Evolutionary conservation across 2,797 vertebrate genomes (phyloP).

Genomic region (Sebastes baramenuke): DNA sequence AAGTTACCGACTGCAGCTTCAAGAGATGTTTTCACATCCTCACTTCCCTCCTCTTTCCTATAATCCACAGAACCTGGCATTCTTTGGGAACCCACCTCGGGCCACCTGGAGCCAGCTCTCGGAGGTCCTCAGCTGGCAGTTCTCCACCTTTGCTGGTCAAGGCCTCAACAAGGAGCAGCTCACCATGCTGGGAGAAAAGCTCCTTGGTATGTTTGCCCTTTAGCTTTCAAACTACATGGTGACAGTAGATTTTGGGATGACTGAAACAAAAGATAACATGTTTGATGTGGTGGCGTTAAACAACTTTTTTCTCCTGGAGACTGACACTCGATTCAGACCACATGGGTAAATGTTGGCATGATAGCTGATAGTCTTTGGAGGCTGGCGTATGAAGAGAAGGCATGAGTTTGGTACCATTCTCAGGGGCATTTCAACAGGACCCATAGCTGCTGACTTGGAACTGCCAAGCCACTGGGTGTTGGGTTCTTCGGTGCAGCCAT

Average conservation of each 20-base stretch:
- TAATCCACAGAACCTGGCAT: constrained; percentile 87
- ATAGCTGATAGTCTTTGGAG: background rate
- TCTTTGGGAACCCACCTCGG: constrained; percentile 91
- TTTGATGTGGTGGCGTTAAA: background rate
- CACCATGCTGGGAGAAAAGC: constrained; percentile 94
- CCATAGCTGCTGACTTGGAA: background rate
- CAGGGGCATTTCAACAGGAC: background rate
- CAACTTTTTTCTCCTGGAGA: background rate
- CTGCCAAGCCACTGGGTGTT: background rate
- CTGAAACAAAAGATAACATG: background rate
- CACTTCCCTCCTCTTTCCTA: background rate
- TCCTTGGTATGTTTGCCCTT: constrained; percentile 81
- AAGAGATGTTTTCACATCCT: background rate
- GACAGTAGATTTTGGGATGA: background rate
- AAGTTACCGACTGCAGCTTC: background rate
- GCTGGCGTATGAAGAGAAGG: background rate
- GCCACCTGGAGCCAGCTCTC: constrained; percentile 91
- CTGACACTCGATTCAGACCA: background rate
- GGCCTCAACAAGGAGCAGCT: constrained; percentile 96
- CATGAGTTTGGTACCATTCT: background rate
- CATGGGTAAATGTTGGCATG: background rate
- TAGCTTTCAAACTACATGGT: background rate
- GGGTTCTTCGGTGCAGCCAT: background rate
- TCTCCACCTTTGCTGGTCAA: constrained; percentile 91
- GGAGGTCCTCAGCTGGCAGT: constrained; percentile 98